These are phyloP conservation scores for Tolmerus cingulatus DNA, from an alignment of 2,888 invertebrate genomes.

Conservation along the genomic window DNA sequence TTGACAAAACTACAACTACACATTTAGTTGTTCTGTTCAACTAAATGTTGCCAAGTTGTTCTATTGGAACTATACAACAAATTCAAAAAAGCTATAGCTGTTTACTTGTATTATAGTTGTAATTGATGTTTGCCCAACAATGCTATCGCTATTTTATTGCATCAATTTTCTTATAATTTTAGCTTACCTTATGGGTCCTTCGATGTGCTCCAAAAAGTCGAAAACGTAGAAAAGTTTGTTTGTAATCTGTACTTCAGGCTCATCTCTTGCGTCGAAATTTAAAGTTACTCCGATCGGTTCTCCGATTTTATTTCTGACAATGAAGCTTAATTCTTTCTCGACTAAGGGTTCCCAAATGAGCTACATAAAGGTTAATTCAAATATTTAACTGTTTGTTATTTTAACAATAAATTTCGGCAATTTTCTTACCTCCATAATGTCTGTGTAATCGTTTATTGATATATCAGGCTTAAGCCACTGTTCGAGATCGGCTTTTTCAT, in stretches of 20 bases:
- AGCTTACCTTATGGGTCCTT: slow-evolving; percentile 73
- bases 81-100: too few species aligned
- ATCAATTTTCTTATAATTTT: too few species aligned
- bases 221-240: slow-evolving; percentile 77
- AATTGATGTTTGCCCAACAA: neutral
- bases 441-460: slow-evolving; percentile 72
- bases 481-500: slow-evolving; percentile 85
- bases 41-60: too few species aligned
- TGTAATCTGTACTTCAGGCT: slow-evolving; percentile 75
- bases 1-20: too few species aligned
- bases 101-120: too few species aligned
- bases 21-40: too few species aligned
- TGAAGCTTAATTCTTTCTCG: slow-evolving; percentile 77
- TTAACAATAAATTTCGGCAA: neutral
- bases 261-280: slow-evolving; percentile 83
- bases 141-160: neutral
- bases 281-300: slow-evolving; percentile 73
- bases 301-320: slow-evolving; percentile 69
- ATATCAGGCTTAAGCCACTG: slow-evolving; percentile 78
- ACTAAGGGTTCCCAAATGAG: slow-evolving; percentile 76
- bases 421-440: slow-evolving; percentile 67
- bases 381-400: neutral
- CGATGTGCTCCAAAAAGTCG: slow-evolving; percentile 79
- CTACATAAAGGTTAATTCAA: slow-evolving; percentile 50
- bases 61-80: too few species aligned